Evolutionary conservation across 1,140 invertebrate genomes (phyloP).

Genomic region (Berghia stephanieae): DNA sequence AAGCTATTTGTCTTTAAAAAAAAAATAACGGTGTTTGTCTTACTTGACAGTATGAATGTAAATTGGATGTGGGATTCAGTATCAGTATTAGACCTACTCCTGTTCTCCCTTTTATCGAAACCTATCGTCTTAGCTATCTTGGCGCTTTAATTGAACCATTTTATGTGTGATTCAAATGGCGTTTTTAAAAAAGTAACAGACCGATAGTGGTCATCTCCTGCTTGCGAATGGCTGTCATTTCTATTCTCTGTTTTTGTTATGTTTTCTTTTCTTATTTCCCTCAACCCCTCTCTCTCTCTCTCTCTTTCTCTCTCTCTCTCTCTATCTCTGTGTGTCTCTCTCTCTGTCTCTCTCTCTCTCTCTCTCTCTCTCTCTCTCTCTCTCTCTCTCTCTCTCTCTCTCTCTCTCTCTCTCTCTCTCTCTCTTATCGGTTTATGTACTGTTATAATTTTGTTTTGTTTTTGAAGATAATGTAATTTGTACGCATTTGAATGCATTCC

Average conservation of each 20-base stretch:
- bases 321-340: background rate
- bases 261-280: background rate
- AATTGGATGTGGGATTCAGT: background rate
- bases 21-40: background rate
- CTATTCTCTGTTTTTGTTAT: background rate
- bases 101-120: background rate
- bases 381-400: conserved; percentile 13
- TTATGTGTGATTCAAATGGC: background rate
- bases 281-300: background rate
- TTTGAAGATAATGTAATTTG: no score
- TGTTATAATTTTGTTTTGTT: background rate
- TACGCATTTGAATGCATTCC: no score
- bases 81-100: background rate
- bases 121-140: background rate
- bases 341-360: conserved; percentile 22
- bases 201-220: background rate
- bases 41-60: background rate
- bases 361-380: conserved; percentile 4
- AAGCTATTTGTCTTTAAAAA: conserved; percentile 46
- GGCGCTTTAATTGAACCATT: background rate
- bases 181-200: background rate
- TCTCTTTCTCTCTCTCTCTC: conserved; percentile 9
- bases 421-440: background rate
- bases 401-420: conserved; percentile 15
- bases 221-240: background rate